phyloP scores from a whole-genome alignment of 1,140 invertebrate genomes.

The Phortica variegata region DNA sequence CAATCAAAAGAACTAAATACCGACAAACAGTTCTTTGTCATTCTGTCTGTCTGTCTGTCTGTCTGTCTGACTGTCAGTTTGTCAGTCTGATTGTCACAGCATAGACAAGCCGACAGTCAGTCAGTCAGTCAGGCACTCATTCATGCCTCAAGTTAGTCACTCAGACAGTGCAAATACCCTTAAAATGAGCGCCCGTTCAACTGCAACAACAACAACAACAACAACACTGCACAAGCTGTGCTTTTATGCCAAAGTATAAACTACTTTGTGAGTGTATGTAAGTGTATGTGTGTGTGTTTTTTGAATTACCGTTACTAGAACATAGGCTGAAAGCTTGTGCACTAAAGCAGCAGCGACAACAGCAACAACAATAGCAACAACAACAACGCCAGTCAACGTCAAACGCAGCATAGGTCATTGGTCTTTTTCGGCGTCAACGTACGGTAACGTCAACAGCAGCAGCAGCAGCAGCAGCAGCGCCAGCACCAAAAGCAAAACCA shows the following conservation, averaged over 20 bases:
- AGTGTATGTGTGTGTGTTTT: slow-evolving; percentile 10
- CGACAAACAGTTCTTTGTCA: too few species aligned
- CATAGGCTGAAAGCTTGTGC: slow-evolving; percentile 13
- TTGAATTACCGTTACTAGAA: slow-evolving; percentile 54
- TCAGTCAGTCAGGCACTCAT: too few species aligned
- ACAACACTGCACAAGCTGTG: neutral
- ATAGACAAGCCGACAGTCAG: too few species aligned
- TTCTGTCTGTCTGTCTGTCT: neutral
- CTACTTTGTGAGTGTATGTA: too few species aligned
- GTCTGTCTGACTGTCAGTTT: slow-evolving; percentile 6
- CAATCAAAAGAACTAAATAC: too few species aligned
- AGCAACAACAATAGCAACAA: slow-evolving; percentile 11
- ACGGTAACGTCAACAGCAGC: slow-evolving; percentile 37
- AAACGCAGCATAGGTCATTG: slow-evolving; percentile 51
- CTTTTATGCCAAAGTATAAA: neutral
- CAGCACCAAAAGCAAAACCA: slow-evolving; percentile 19
- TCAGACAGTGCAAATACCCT: too few species aligned
- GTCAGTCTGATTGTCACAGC: slow-evolving; percentile 13
- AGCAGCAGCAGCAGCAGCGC: slow-evolving; percentile 24
- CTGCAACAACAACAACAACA: neutral
- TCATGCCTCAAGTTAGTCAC: too few species aligned
- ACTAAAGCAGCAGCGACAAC: slow-evolving; percentile 17
- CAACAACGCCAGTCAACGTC: slow-evolving; percentile 23
- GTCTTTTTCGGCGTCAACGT: slow-evolving; percentile 57
- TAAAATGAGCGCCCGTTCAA: too few species aligned